Evolutionary conservation across 2,797 vertebrate genomes (phyloP).

Genomic region (Galaxias olidus): DNA sequence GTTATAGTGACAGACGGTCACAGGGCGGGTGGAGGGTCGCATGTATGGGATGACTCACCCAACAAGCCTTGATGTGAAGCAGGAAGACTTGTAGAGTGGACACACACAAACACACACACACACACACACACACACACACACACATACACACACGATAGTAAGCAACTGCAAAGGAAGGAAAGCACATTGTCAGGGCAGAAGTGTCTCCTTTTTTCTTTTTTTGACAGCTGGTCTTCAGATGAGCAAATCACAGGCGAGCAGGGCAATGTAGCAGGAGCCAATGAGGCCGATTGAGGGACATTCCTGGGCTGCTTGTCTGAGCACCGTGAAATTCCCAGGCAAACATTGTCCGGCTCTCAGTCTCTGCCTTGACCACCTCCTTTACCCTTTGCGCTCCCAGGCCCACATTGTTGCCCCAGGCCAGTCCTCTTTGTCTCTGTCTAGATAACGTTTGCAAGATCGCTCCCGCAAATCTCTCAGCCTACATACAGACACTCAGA

Average conservation of each 20-base stretch:
- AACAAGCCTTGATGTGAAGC: constrained; percentile 27
- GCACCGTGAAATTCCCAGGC: constrained; percentile 68
- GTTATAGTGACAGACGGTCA: constrained; percentile 34
- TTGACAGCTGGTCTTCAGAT: constrained; percentile 57
- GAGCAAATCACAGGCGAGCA: constrained; percentile 51
- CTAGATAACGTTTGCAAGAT: neutral
- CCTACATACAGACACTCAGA: neutral
- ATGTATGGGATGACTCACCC: constrained; percentile 38
- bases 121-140: no score
- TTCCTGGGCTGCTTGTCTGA: constrained; percentile 71
- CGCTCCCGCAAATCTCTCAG: neutral
- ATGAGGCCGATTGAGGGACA: constrained; percentile 66
- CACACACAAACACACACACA: no score
- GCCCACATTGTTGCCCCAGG: neutral
- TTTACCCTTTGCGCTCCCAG: neutral
- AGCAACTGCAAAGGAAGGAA: constrained; percentile 41
- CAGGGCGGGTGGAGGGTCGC: constrained; percentile 8
- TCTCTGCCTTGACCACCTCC: neutral
- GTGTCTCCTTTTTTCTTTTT: constrained; percentile 30
- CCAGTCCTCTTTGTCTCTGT: neutral
- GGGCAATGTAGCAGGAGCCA: constrained; percentile 62
- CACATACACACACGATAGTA: no score
- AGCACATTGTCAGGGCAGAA: constrained; percentile 35
- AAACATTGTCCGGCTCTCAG: constrained; percentile 47
- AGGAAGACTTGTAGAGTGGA: constrained; percentile 7